These are phyloP conservation scores for Coryphaenoides rupestris DNA, from an alignment of 2,113 vertebrate species.

Conservation along the genomic window DNA sequence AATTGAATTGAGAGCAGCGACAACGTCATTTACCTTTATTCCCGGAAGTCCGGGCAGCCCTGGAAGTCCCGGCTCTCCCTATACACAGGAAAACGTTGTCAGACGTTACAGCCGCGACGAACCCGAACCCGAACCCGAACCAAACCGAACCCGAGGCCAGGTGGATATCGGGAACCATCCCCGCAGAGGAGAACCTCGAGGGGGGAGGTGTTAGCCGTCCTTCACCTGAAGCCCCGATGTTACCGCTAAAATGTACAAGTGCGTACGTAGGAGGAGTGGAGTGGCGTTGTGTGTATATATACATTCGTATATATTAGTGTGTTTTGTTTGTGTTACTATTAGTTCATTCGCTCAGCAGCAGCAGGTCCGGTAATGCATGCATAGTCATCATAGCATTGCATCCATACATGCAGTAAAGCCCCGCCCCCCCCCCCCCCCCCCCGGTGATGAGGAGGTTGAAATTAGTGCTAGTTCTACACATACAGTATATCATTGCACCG, in stretches of 20 bases:
- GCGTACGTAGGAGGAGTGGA: not conserved
- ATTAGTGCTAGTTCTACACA: constrained; percentile 51
- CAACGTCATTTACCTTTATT: constrained; percentile 97
- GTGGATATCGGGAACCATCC: constrained; percentile 24
- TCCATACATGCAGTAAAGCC: constrained; percentile 56
- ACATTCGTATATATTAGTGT: constrained; percentile 10
- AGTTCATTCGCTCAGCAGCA: constrained; percentile 30
- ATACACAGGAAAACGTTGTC: constrained; percentile 89
- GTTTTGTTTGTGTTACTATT: constrained; percentile 3
- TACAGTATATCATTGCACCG: constrained; percentile 37
- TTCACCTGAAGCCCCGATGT: no score
- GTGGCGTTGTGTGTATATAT: not conserved
- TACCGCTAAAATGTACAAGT: not conserved
- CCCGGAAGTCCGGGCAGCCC: constrained; percentile 99
- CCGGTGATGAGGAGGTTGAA: constrained; percentile 26
- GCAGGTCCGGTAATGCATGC: constrained; percentile 52
- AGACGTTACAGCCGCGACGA: constrained; percentile 83
- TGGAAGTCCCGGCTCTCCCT: constrained; percentile 99
- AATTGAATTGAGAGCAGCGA: constrained; percentile 65
- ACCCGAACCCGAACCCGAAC: constrained; percentile 70
- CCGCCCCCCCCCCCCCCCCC: no score
- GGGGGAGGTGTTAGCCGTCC: no score
- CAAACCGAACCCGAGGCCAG: constrained; percentile 60
- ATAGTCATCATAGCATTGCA: constrained; percentile 47
- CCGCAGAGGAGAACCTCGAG: not conserved